Conservation (phyloP, 2,888 invertebrate species). For the Anthophora plumipes region DNA sequence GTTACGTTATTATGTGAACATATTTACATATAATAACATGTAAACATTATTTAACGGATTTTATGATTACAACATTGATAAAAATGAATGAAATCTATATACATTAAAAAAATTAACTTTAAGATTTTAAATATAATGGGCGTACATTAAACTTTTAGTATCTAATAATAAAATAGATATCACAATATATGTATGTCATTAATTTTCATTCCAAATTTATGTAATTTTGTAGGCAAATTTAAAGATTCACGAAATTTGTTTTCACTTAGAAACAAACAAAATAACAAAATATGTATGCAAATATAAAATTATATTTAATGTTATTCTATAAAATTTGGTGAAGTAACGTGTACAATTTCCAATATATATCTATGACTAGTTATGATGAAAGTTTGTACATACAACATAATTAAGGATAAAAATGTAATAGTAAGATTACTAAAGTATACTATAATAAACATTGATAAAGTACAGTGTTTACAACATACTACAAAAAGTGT, state of each 20-base stretch:
- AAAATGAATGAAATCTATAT: slow-evolving; percentile 10
- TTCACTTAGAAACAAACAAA: neutral
- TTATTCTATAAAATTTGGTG: neutral
- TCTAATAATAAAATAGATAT: slow-evolving; percentile 10
- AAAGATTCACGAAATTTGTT: neutral
- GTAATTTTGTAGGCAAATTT: neutral
- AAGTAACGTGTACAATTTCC: neutral
- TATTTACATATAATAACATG: slow-evolving; percentile 20
- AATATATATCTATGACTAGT: neutral
- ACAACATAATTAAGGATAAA: neutral
- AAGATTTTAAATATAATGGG: neutral
- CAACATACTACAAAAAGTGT: neutral
- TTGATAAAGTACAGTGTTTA: neutral
- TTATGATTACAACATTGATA: neutral
- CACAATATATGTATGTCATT: slow-evolving; percentile 8
- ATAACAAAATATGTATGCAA: neutral
- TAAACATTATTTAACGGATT: slow-evolving; percentile 14
- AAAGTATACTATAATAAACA: slow-evolving; percentile 5
- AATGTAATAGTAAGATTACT: slow-evolving; percentile 2
- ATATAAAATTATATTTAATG: neutral
- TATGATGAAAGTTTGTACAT: slow-evolving; percentile 5
- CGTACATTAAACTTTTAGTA: slow-evolving; percentile 15
- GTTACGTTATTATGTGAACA: slow-evolving; percentile 32
- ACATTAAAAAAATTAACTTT: slow-evolving; percentile 1
- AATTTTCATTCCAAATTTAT: neutral